Conservation (phyloP, 2,797 vertebrate species). For the Hippocampus kuda region DNA sequence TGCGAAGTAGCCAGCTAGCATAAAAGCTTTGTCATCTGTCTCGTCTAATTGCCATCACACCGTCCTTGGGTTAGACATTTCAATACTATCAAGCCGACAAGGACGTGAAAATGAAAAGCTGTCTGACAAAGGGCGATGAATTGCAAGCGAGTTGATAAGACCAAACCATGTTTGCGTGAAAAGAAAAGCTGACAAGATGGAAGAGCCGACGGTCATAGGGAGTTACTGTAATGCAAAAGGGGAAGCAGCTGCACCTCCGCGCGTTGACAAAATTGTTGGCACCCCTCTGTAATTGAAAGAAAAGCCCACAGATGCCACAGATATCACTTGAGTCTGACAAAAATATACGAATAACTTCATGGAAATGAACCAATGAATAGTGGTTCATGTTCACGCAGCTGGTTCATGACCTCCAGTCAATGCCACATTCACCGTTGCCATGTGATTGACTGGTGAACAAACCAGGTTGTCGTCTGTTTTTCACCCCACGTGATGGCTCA, state of each 20-base stretch:
- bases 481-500: too few relatives aligned
- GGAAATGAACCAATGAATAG: too few relatives aligned
- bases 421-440: too few relatives aligned
- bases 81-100: constrained; percentile 28
- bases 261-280: too few relatives aligned
- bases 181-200: background rate
- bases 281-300: too few relatives aligned
- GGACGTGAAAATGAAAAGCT: constrained; percentile 31
- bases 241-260: background rate
- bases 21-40: background rate
- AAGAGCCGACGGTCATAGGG: background rate
- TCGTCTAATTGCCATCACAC: constrained; percentile 8
- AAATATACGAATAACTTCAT: too few relatives aligned
- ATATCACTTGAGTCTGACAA: too few relatives aligned
- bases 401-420: too few relatives aligned
- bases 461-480: too few relatives aligned
- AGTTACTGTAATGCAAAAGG: background rate
- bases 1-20: background rate
- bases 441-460: too few relatives aligned
- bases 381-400: too few relatives aligned
- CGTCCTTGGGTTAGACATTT: constrained; percentile 23
- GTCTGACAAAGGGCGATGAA: constrained; percentile 16
- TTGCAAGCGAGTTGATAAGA: constrained; percentile 37
- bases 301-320: too few relatives aligned
- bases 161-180: background rate